Percentiles rank a stretch among this genome's conserved stretches.
phyloP scores from a whole-genome alignment of 2,888 invertebrate genomes.

The Apantesis nais region DNA sequence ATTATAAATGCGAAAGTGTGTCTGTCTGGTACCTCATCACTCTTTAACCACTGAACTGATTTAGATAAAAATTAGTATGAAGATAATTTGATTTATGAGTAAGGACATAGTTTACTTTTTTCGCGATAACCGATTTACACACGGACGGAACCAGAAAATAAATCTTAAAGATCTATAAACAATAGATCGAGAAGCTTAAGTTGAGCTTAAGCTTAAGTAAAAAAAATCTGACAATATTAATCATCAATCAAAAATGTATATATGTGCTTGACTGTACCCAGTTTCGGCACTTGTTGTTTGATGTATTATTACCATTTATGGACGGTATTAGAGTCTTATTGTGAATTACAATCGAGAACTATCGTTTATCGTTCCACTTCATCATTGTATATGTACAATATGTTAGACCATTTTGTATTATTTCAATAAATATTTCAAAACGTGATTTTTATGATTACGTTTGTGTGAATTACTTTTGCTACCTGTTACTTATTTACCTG shows the following conservation, averaged over 20 bases:
- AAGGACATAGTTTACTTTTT: too few species aligned
- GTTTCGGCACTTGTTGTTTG: constrained; percentile 25
- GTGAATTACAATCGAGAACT: constrained; percentile 59
- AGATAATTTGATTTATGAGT: too few species aligned
- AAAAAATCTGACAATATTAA: not conserved
- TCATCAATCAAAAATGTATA: too few species aligned
- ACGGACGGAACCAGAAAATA: too few species aligned
- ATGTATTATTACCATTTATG: constrained; percentile 16
- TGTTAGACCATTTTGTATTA: constrained; percentile 45
- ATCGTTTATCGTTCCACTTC: constrained; percentile 51
- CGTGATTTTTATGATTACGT: constrained; percentile 13
- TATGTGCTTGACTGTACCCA: not conserved
- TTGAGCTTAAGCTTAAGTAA: too few species aligned
- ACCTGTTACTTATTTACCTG: not conserved
- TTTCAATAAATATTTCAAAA: constrained; percentile 21
- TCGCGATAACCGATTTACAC: too few species aligned
- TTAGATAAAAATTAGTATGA: too few species aligned
- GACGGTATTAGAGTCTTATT: constrained; percentile 55
- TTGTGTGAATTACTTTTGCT: constrained; percentile 1
- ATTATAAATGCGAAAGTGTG: too few species aligned
- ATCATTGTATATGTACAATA: constrained; percentile 42
- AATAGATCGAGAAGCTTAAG: too few species aligned
- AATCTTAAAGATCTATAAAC: too few species aligned
- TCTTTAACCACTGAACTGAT: too few species aligned
- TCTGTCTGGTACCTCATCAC: too few species aligned